Base-by-base conservation (phyloP, 2,113 vertebrate genomes). In the Chaetops frenatus region DNA sequence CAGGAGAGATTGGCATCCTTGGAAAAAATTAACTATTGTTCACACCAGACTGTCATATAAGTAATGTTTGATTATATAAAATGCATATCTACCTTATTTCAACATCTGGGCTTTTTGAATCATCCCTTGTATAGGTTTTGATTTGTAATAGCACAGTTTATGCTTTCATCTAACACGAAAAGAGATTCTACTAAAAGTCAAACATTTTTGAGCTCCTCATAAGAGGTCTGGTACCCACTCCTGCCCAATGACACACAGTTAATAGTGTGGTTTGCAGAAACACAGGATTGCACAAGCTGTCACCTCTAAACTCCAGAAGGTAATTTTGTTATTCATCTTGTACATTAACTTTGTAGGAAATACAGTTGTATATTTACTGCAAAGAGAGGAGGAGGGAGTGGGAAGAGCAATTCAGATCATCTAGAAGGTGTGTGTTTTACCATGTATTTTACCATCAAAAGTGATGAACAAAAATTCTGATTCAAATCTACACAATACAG, bases 351-450 rank as follows among this genome's bases (percentile, higher is more conserved):
- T 47, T 36, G 65, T 27, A 56, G 29, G 57, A 86, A 80, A 56
- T 27, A 54, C 9, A 67, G 28, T 21, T 45, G 57, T 73, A 47
- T 76, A 85, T 81, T 85, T 73, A 81, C 24, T 0, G 2, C 36
- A 65, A 64, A 60, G 42, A 8, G 24, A 6, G 2, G 7, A 24
- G 0, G 7, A 8, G 45, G 1, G 7, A 11, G 10, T 0, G 4
- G 5, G 21, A 71, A 38, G 12, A 74, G 40, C 48, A 64, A 57
- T 73, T 78, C 21, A 58, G 45, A 42, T 62, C 33, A 29, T 45
- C 17, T 12, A 45, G 24, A 57, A 62, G 22, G 28, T 40, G 5
- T 47, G 11, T 40, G 6, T 93, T 94, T 80, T 66, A 70, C 36
- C 40, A 89, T 27, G 35, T 17, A 53, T 31, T 53, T 40, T 61